Evolutionary conservation across 2,113 vertebrate genomes (phyloP).

Genomic region (Centrocercus urophasianus): DNA sequence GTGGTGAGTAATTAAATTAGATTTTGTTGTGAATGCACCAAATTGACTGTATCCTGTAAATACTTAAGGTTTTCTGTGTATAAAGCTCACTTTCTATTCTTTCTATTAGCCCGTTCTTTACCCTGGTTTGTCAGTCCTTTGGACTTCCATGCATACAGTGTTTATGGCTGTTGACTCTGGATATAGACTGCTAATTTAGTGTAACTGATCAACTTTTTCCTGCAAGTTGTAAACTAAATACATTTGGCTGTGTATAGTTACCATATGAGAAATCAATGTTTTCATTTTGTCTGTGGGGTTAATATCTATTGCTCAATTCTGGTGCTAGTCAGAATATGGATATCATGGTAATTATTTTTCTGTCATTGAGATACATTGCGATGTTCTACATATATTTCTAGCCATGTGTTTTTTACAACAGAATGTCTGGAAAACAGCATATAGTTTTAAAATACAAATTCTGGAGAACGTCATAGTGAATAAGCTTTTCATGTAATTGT

Average conservation of each 20-base stretch:
- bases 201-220: background rate
- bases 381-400: no score
- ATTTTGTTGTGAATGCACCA: background rate
- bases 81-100: background rate
- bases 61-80: background rate
- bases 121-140: background rate
- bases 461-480: background rate
- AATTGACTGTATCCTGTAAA: background rate
- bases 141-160: background rate
- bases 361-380: background rate
- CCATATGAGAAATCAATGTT: rapidly evolving
- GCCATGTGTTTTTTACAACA: background rate
- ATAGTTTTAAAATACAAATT: background rate
- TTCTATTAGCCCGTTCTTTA: background rate
- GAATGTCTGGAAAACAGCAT: background rate
- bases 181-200: background rate
- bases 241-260: background rate
- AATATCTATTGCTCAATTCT: background rate
- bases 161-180: background rate
- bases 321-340: background rate
- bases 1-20: background rate
- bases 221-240: background rate
- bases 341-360: background rate
- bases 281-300: background rate
- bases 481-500: background rate